Conservation (phyloP, 2,113 vertebrate genomes). For the Cnemophilus loriae region DNA sequence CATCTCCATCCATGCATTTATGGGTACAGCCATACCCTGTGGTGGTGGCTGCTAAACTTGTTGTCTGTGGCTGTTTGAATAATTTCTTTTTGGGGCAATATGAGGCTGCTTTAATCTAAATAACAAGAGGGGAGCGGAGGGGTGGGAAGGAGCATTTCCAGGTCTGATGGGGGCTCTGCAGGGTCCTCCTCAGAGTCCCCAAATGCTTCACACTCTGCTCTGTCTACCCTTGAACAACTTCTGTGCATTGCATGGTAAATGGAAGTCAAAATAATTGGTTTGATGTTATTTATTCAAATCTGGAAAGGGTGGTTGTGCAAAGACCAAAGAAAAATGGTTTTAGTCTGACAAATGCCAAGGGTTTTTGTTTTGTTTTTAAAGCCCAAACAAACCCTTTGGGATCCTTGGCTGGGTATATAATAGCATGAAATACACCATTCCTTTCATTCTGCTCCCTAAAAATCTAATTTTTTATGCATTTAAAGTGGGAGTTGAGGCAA, state of each 20-base stretch:
- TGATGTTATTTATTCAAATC: constrained; percentile 54
- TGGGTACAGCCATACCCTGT: background rate
- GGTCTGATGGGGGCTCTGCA: background rate
- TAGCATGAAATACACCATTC: constrained; percentile 53
- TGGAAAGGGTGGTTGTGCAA: constrained; percentile 33
- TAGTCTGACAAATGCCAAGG: constrained; percentile 53
- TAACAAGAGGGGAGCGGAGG: background rate
- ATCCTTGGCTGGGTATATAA: constrained; percentile 36
- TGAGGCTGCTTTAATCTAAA: background rate
- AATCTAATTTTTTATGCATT: constrained; percentile 58
- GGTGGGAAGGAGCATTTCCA: background rate
- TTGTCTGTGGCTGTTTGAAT: background rate
- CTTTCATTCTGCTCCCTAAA: constrained; percentile 53
- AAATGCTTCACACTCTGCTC: background rate
- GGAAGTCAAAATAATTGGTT: constrained; percentile 27
- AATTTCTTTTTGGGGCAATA: background rate
- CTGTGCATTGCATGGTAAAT: background rate
- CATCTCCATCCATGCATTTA: background rate
- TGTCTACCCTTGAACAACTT: background rate
- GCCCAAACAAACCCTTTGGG: constrained; percentile 49
- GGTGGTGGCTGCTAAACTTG: background rate
- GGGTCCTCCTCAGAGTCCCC: background rate
- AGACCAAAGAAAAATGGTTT: constrained; percentile 53
- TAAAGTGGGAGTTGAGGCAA: constrained; percentile 48
- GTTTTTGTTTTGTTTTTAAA: constrained; percentile 57